Base-by-base conservation (phyloP, 1,140 invertebrate species). In the Achroia grisella region DNA sequence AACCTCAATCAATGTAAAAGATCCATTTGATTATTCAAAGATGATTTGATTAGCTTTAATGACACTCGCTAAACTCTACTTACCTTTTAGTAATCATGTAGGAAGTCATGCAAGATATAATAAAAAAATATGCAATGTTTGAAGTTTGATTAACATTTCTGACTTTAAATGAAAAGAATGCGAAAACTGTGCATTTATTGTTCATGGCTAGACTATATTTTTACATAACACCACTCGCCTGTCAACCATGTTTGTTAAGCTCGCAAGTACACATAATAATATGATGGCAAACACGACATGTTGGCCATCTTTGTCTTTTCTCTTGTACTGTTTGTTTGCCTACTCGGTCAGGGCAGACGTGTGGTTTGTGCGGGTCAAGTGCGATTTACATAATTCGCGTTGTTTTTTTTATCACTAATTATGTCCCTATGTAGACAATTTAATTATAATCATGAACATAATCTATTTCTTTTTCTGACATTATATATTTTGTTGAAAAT, bases 311-410 rank as follows among this genome's bases (percentile, higher is more conserved):
- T 61, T 63, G 62, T 62, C 41, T 75, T 70, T 63, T 65, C 62
- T 71, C 67, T 52, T 73, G 17, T 23, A 23, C 60, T 77, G 65
- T 66, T 52, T 77, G 59, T 72, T 70, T 75, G 70, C 57, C 56
- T 64, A 61, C 65, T 72, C 74, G 71, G 74, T 83, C 76, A 80
- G 54, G 78, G 78, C 70, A 71, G 72, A 69, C 78, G 44, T 80
- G 74, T 72, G 78, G 78, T 76, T 81, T 51, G 60, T 56, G 44
- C 70, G 66, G 73, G 75, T 78, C 75, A 79, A 73, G 66, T 67
- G 65, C 61, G 58, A 65, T 66, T 58, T 57, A 23, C 17, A 23
- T 23, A 2, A 23, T 23, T 23, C 17, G 6, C 17, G 17, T 23
- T 6, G 2, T 23, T 23, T 23, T 23, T 23, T 23, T 23, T 3